Evolutionary conservation across 1,140 invertebrate genomes (phyloP).

Genomic region (Meloidogyne floridensis): DNA sequence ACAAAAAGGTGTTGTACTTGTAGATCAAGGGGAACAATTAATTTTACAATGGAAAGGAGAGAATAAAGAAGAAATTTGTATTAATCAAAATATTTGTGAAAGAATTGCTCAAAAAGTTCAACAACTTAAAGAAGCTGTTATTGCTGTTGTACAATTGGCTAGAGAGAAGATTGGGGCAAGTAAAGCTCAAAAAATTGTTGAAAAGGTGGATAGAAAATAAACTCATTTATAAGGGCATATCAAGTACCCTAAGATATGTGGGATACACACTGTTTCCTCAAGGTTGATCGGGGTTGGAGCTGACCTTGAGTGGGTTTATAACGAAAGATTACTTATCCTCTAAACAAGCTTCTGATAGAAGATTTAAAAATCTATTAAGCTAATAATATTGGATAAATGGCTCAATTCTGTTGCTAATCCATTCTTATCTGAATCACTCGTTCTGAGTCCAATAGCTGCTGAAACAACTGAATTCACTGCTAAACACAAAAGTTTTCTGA

Average conservation of each 20-base stretch:
- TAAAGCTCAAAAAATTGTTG: conserved; percentile 39
- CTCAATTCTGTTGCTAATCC: conserved; percentile 48
- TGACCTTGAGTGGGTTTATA: no score
- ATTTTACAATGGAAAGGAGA: conserved; percentile 15
- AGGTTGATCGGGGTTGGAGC: no score
- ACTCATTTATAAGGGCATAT: no score
- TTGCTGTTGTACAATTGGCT: conserved; percentile 56
- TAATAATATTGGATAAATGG: conserved; percentile 44
- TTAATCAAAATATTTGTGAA: conserved; percentile 25
- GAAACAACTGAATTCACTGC: conserved; percentile 49
- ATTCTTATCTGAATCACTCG: conserved; percentile 42
- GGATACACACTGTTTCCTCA: no score
- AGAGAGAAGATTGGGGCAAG: conserved; percentile 33
- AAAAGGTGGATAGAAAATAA: conserved; percentile 13
- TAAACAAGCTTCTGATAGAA: no score
- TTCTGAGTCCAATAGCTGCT: not conserved
- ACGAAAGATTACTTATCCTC: no score
- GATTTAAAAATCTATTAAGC: no score
- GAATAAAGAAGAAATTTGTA: not conserved
- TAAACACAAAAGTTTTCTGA: conserved; percentile 52
- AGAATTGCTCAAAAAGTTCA: conserved; percentile 46
- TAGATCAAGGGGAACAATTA: conserved; percentile 56
- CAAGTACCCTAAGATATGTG: no score
- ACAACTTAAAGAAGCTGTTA: conserved; percentile 43
- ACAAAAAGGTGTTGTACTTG: conserved; percentile 52